These are phyloP conservation scores for Palythoa grandiflora DNA, from an alignment of 92 coral and sea anemone species.

Conservation along the genomic window DNA sequence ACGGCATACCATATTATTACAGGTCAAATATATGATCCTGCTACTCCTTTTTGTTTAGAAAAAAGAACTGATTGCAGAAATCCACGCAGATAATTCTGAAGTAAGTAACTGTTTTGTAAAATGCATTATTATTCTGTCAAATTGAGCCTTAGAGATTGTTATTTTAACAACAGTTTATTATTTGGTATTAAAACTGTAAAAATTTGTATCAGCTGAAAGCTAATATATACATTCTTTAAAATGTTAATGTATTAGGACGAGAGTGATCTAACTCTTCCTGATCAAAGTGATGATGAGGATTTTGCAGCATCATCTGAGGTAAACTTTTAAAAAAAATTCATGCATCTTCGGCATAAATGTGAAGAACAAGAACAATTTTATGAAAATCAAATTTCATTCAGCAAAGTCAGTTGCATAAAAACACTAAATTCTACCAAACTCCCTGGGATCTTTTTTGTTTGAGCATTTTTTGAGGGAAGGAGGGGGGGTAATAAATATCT, in stretches of 20 bases:
- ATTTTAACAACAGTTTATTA: too few species aligned
- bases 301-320: neutral
- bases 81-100: neutral
- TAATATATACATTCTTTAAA: neutral
- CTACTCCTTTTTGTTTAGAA: neutral
- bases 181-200: too few species aligned
- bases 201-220: too few species aligned
- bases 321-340: neutral
- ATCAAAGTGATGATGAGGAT: neutral
- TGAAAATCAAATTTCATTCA: too few species aligned
- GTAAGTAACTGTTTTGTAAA: neutral
- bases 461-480: too few species aligned
- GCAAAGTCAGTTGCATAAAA: too few species aligned
- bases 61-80: neutral
- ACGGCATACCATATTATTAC: neutral
- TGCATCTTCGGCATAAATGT: too few species aligned
- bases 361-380: too few species aligned
- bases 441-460: too few species aligned
- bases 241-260: conserved; percentile 2
- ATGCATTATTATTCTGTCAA: neutral
- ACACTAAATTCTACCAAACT: too few species aligned
- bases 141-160: neutral
- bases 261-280: neutral
- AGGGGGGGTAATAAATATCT: too few species aligned
- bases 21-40: neutral